Evolutionary conservation across 2,888 invertebrate species (phyloP), one percentile per base, ranked within the genome.

Genomic region (Drosophila rubida): DNA sequence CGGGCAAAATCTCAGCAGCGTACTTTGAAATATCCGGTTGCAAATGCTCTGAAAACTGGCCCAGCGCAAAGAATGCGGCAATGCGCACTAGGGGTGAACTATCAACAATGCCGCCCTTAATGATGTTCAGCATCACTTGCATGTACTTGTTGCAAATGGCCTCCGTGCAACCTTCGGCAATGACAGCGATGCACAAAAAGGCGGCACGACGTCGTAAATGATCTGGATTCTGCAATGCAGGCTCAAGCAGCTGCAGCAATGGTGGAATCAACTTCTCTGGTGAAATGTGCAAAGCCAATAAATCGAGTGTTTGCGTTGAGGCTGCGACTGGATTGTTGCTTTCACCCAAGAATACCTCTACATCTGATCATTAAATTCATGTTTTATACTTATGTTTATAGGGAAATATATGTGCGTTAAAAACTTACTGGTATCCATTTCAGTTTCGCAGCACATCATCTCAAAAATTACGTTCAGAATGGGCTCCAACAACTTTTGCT

Each of bases 111-210:
- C 96, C 96, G 60, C 93, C 93, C 88, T 95, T 95, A 11, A 96
- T 94, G 76, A 95, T 95, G 77, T 94, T 94, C 51, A 96, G 90
- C 89, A 96, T 95, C 4, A 93, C 92, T 78, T 95, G 93, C 41
- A 96, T 92, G 90, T 95, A 95, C 91, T 95, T 96, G 63, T 92
- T 93, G 73, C 95, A 93, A 49, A 96, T 95, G 68, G 95, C 94
- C 82, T 96, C 96, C 0, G 95, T 94, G 88, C 96, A 96, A 0
- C 96, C 96, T 92, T 96, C 96, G 1, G 95, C 95, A 64, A 95
- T 93, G 19, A 96, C 95, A 16, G 96, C 96, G 89, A 96, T 93
- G 13, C 95, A 93, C 37, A 96, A 91, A 90, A 95, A 96, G 1
- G 95, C 95, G 6, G 95, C 96, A 85, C 95, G 95, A 73, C 95